These are phyloP conservation scores for Enoplosus armatus DNA, from an alignment of 2,797 vertebrate genomes.

Conservation along the genomic window DNA sequence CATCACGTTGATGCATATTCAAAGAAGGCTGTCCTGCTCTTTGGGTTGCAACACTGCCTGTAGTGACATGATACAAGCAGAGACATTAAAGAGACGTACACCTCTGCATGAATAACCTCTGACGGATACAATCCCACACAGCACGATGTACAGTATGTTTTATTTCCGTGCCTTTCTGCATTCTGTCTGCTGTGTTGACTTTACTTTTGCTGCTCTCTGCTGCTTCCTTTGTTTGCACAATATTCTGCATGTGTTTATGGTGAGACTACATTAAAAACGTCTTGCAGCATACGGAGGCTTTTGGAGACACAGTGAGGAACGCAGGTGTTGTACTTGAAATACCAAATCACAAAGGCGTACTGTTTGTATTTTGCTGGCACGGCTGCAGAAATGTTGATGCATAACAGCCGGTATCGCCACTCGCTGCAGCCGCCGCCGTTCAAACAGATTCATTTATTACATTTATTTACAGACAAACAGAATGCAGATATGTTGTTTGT, in stretches of 20 bases:
- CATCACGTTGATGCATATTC: neutral
- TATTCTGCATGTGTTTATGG: neutral
- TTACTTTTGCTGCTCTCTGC: no score
- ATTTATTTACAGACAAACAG: conserved; percentile 22
- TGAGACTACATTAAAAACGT: neutral
- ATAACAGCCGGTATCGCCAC: conserved; percentile 8
- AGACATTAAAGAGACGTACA: neutral
- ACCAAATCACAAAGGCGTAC: conserved; percentile 4
- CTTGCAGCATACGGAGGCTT: conserved; percentile 5
- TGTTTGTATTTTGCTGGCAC: conserved; percentile 11
- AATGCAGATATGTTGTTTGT: conserved; percentile 11
- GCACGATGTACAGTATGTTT: neutral
- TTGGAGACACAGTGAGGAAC: neutral
- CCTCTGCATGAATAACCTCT: neutral
- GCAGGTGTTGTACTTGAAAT: conserved; percentile 23
- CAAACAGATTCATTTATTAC: conserved; percentile 18
- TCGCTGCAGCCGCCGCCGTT: conserved; percentile 7
- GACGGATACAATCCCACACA: neutral
- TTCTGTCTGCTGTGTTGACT: neutral
- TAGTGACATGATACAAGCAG: neutral
- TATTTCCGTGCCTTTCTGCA: neutral
- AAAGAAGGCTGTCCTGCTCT: neutral
- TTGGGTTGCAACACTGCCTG: neutral
- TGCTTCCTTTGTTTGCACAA: neutral
- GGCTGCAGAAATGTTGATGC: conserved; percentile 22